These are phyloP conservation scores for Peribatodes rhomboidaria DNA, from an alignment of 2,888 invertebrate species.

Conservation along the genomic window DNA sequence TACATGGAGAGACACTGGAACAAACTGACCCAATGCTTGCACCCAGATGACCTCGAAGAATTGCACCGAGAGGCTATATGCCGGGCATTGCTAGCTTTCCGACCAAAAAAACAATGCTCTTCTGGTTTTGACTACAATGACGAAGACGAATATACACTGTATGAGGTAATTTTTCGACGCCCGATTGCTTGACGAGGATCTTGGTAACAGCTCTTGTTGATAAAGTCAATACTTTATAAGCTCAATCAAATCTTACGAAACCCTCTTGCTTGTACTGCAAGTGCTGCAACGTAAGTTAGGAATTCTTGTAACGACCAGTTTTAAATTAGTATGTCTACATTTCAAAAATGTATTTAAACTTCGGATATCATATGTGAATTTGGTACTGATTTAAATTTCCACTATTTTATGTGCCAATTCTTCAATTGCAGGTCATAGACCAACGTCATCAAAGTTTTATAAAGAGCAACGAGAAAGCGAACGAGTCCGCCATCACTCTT, in stretches of 20 bases:
- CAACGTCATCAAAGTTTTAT: slow-evolving; percentile 6
- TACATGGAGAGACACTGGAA: background rate
- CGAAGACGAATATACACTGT: slow-evolving; percentile 6
- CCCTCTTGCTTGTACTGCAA: too few species aligned
- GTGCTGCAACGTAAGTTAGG: too few species aligned
- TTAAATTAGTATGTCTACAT: too few species aligned
- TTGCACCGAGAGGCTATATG: slow-evolving; percentile 8
- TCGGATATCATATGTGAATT: too few species aligned
- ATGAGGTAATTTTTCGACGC: slow-evolving; percentile 1
- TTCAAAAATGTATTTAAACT: too few species aligned
- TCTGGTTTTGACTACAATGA: slow-evolving; percentile 14
- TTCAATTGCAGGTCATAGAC: slow-evolving; percentile 1
- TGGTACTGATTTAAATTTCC: background rate
- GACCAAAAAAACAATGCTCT: slow-evolving; percentile 1
- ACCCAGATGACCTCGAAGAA: slow-evolving; percentile 18
- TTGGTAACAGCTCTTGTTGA: too few species aligned
- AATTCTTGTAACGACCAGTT: too few species aligned
- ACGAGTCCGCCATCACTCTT: background rate
- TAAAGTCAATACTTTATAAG: too few species aligned
- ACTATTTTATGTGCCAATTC: background rate
- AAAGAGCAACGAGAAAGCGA: slow-evolving; percentile 3
- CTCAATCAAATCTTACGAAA: too few species aligned
- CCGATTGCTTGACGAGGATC: too few species aligned
- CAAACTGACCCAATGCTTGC: slow-evolving; percentile 1
- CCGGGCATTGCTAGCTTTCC: slow-evolving; percentile 2